Evolutionary conservation across 2,888 invertebrate species (phyloP).

Genomic region (Ormyrus nitidulus): DNA sequence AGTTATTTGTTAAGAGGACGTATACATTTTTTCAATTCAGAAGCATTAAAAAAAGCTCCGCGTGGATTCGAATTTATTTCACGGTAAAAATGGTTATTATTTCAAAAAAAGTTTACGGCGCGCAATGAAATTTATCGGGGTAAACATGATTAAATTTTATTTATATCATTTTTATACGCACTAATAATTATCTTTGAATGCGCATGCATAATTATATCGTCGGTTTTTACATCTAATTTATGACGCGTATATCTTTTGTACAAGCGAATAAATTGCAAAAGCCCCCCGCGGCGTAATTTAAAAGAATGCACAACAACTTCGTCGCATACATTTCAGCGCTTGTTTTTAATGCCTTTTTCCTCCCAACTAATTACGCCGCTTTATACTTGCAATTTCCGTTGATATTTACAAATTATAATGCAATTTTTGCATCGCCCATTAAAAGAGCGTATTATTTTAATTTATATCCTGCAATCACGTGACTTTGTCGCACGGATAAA

Average conservation of each 20-base stretch:
- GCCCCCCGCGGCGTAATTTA: background rate
- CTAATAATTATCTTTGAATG: too few species aligned
- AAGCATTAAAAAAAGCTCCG: too few species aligned
- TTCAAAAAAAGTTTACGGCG: too few species aligned
- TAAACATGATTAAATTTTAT: too few species aligned
- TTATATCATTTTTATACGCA: too few species aligned
- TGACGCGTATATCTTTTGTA: background rate
- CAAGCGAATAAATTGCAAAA: constrained; percentile 36
- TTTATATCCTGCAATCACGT: background rate
- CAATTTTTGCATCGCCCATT: constrained; percentile 11
- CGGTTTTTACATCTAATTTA: background rate
- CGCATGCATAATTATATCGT: background rate
- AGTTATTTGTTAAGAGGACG: too few species aligned
- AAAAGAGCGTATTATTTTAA: background rate
- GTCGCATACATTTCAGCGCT: too few species aligned
- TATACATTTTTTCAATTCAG: too few species aligned
- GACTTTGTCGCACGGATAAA: background rate
- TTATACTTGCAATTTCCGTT: constrained; percentile 43
- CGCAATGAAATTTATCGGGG: too few species aligned
- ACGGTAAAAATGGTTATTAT: too few species aligned
- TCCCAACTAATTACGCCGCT: constrained; percentile 32
- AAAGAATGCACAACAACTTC: too few species aligned
- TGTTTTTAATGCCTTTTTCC: background rate
- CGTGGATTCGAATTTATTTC: too few species aligned
- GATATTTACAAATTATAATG: constrained; percentile 27